phyloP scores from a whole-genome alignment of 1,140 invertebrate species.

The Dinoponera quadriceps region DNA sequence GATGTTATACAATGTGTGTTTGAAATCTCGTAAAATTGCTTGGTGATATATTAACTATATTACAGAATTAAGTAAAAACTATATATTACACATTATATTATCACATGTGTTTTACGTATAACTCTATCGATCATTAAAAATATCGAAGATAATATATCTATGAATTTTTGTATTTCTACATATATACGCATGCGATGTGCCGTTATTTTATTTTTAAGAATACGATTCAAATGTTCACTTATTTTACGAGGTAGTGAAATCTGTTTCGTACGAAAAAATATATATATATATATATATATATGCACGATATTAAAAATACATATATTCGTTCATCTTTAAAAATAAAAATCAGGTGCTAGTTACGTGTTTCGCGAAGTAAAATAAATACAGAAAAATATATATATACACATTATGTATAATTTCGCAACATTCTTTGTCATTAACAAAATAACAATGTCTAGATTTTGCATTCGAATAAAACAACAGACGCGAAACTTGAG shows the following conservation, averaged over 20 bases:
- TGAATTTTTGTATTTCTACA: background rate
- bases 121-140: background rate
- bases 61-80: slow-evolving; percentile 1
- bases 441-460: slow-evolving; percentile 40
- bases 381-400: background rate
- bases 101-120: background rate
- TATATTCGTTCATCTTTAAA: slow-evolving; percentile 25
- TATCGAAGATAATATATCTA: background rate
- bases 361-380: slow-evolving; percentile 9
- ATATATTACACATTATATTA: background rate
- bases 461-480: slow-evolving; percentile 17
- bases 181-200: background rate
- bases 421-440: background rate
- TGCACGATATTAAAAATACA: background rate
- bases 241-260: slow-evolving; percentile 9
- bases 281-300: too few species aligned
- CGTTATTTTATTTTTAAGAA: background rate
- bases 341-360: slow-evolving; percentile 4
- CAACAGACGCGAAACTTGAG: background rate
- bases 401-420: slow-evolving; percentile 37
- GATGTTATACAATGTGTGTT: slow-evolving; percentile 5
- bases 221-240: background rate
- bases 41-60: background rate
- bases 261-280: background rate
- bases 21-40: background rate